Percentiles rank a stretch among this genome's conserved stretches.
phyloP scores from a whole-genome alignment of 2,888 invertebrate genomes.

The Campoletis raptor region DNA sequence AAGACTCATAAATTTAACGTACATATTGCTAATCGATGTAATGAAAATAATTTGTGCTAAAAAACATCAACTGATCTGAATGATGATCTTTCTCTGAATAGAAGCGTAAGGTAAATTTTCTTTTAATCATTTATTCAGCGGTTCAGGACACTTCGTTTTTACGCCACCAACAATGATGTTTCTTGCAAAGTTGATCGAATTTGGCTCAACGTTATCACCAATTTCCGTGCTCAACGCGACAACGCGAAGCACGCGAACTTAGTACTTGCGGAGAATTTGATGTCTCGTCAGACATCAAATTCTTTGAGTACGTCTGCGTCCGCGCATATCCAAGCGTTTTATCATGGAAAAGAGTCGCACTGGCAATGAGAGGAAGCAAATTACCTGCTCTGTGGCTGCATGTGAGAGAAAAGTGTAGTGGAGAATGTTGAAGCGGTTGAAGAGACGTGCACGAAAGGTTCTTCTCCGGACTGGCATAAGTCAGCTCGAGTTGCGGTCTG shows the following conservation, averaged over 20 bases:
- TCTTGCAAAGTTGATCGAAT: background rate
- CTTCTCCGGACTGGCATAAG: conserved; percentile 10
- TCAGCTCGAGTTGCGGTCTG: conserved; percentile 31
- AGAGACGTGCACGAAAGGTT: conserved; percentile 27
- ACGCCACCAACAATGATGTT: background rate
- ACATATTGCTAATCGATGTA: background rate
- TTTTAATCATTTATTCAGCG: background rate
- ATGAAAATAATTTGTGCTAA: too few species aligned
- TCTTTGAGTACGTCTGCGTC: background rate
- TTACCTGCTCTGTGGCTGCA: conserved; percentile 69
- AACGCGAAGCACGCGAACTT: too few species aligned
- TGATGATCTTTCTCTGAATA: background rate
- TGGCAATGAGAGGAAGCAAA: conserved; percentile 74
- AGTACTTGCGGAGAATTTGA: too few species aligned
- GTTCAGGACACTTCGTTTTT: background rate
- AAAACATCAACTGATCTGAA: too few species aligned
- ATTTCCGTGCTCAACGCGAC: background rate
- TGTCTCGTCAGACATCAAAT: background rate
- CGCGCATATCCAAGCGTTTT: conserved; percentile 28
- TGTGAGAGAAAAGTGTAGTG: conserved; percentile 30
- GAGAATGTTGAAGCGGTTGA: conserved; percentile 22
- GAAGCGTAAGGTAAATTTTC: background rate
- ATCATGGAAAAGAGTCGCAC: conserved; percentile 10
- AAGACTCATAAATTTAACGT: background rate
- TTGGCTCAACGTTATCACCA: background rate